phyloP scores from a whole-genome alignment of 2,888 invertebrate species.

The Phaedon cochleariae region DNA sequence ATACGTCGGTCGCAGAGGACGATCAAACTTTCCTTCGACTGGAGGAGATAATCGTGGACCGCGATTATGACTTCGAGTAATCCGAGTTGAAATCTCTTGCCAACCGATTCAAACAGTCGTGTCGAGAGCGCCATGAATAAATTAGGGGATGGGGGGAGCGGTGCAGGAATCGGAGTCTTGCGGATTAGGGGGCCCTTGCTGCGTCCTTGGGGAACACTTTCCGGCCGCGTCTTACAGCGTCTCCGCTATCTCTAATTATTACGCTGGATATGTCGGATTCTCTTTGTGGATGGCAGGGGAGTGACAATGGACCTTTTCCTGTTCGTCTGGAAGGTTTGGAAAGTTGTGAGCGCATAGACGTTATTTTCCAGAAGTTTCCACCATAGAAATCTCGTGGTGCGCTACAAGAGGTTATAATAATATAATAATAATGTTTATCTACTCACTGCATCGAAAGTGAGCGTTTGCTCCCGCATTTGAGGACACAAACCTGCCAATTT shows the following conservation, averaged over 20 bases:
- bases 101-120: constrained; percentile 60
- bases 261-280: no score
- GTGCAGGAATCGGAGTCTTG: constrained; percentile 55
- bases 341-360: no score
- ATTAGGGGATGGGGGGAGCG: constrained; percentile 55
- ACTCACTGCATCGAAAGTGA: no score
- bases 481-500: no score
- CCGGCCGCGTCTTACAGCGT: constrained; percentile 57
- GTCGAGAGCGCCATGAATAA: constrained; percentile 61
- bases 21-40: constrained; percentile 41
- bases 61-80: constrained; percentile 60
- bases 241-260: constrained; percentile 41
- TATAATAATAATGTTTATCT: no score
- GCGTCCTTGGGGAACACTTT: constrained; percentile 59
- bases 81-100: constrained; percentile 61
- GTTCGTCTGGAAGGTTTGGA: no score
- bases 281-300: no score
- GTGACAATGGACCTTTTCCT: no score
- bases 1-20: constrained; percentile 29
- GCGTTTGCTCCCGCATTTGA: no score
- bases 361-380: no score
- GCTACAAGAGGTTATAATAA: no score
- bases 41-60: constrained; percentile 40
- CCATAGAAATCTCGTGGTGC: no score
- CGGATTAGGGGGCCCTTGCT: constrained; percentile 47